phyloP scores from a whole-genome alignment of 2,888 invertebrate species.

The Yponomeuta cagnagella region DNA sequence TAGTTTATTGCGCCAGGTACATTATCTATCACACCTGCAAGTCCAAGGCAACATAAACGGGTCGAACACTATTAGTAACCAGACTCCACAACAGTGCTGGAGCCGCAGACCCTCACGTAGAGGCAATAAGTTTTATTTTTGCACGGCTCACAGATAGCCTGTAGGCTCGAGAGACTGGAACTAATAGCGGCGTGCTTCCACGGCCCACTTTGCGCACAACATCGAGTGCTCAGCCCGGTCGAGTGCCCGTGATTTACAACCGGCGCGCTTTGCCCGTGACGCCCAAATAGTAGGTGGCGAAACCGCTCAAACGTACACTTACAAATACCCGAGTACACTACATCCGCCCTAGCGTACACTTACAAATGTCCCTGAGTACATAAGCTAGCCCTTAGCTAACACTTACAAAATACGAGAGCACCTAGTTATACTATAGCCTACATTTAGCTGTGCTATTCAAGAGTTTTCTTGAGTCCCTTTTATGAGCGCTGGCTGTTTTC shows the following conservation, averaged over 20 bases:
- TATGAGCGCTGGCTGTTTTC: background rate
- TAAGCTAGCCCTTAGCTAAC: background rate
- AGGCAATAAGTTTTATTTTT: background rate
- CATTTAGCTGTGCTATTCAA: background rate
- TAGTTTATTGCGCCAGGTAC: background rate
- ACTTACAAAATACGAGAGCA: background rate
- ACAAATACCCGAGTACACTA: background rate
- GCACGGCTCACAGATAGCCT: background rate
- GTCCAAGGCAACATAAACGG: background rate
- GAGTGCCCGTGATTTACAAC: background rate
- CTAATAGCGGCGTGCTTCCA: conserved; percentile 1
- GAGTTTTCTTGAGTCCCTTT: background rate
- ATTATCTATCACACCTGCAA: background rate
- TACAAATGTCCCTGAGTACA: background rate
- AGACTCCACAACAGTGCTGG: background rate
- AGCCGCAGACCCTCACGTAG: background rate
- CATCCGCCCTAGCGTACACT: background rate
- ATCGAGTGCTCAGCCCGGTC: background rate
- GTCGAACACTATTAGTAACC: background rate
- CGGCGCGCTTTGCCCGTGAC: background rate
- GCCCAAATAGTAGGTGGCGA: background rate
- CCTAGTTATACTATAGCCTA: background rate
- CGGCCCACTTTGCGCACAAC: background rate
- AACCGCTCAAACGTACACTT: background rate
- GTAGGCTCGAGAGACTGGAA: conserved; percentile 2